Evolutionary conservation across 2,797 vertebrate genomes (phyloP), one percentile per base, ranked within the genome.

Genomic region (Darevskia mixta): DNA sequence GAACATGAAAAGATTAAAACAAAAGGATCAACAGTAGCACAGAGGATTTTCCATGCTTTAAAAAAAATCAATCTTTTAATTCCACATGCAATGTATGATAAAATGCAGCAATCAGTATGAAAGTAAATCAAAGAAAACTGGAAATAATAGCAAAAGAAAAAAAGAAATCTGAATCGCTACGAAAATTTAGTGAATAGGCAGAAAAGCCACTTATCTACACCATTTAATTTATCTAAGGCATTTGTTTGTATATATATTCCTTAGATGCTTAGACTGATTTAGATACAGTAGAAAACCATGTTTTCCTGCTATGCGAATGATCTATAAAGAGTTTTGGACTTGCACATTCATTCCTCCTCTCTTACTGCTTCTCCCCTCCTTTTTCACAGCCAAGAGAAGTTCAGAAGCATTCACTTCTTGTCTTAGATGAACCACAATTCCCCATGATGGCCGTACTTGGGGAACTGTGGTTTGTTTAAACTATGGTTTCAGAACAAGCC

Each of bases 1-100:
- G 15, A 89, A 75, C 5, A 9, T 88, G 27, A 76, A 88, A 88
- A 72, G 0, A 20, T 17, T 5, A 78, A 91, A 91, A 7, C 8
- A 80, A 83, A 8, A 58, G 55, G 25, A n/a, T 82, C 4, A 25
- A 86, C 8, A 84, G 1, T 82, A 90, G 72, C 7, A 27, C 5
- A 23, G 61, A 18, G 61, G 61, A 64, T 23, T 64, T 64, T 64
- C 5, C 20, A 64, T 64, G 1, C 87, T 88, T 43, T 15, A 49
- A 4, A 55, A 49, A 2, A 35, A 77, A 38, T 41, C 88, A 91
- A 87, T 20, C 10, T 55, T 43, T 58, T 69, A 17, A 29, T 0
- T 49, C 25, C 25, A 7, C 66, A 75, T 82, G 9, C 45, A 75
- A 32, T 3, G 29, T 41, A 25, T 73, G 23, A 78, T 10, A 55